phyloP scores from a whole-genome alignment of 2,888 invertebrate genomes.

The Dasypogon diadema region DNA sequence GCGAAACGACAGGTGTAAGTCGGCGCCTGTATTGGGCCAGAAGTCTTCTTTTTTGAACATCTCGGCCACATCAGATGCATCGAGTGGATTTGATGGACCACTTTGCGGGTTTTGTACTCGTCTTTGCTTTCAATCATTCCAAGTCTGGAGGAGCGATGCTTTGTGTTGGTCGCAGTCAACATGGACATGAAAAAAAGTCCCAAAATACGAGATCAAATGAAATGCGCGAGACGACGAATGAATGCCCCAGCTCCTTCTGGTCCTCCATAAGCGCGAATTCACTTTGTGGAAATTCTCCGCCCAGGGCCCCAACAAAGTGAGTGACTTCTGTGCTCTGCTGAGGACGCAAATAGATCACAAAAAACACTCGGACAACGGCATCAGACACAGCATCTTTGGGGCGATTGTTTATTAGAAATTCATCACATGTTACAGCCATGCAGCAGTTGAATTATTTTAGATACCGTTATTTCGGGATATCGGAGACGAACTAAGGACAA shows the following conservation, averaged over 20 bases:
- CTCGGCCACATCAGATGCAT: slow-evolving; percentile 22
- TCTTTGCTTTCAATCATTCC: slow-evolving; percentile 18
- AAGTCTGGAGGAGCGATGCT: slow-evolving; percentile 18
- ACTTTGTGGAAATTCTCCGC: slow-evolving; percentile 44
- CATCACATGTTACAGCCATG: slow-evolving; percentile 50
- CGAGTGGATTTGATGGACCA: slow-evolving; percentile 11
- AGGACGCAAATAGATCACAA: slow-evolving; percentile 39
- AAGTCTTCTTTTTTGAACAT: neutral
- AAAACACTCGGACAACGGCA: slow-evolving; percentile 43
- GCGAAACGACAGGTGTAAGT: slow-evolving; percentile 60
- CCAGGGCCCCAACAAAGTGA: slow-evolving; percentile 1
- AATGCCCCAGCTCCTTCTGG: slow-evolving; percentile 30
- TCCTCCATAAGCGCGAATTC: slow-evolving; percentile 6
- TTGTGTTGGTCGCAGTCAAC: slow-evolving; percentile 17
- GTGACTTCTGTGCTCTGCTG: slow-evolving; percentile 19
- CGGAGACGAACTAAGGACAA: slow-evolving; percentile 50
- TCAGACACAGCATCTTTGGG: slow-evolving; percentile 5
- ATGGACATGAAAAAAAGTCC: slow-evolving; percentile 17
- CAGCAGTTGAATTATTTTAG: slow-evolving; percentile 32
- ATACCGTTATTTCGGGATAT: slow-evolving; percentile 49
- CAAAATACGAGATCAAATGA: slow-evolving; percentile 34
- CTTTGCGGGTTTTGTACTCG: slow-evolving; percentile 3
- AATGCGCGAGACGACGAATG: slow-evolving; percentile 24
- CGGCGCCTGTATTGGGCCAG: slow-evolving; percentile 58
- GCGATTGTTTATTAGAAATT: slow-evolving; percentile 52